Conservation (phyloP, 2,797 vertebrate species). For the Enteromius afrohamiltoni region DNA sequence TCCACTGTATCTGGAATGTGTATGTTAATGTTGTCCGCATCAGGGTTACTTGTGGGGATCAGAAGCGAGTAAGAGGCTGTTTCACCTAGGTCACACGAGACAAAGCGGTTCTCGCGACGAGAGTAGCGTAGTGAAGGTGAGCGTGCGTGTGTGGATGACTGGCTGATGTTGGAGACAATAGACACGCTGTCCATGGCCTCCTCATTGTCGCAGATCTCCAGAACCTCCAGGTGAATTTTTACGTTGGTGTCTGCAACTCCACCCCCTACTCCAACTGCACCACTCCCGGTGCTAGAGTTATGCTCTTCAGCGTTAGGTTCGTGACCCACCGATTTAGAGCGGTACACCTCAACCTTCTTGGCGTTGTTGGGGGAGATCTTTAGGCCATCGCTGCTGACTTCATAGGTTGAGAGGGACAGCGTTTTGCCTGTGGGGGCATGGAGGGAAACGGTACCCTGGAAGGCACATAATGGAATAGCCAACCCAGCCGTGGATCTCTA, state of each 20-base stretch:
- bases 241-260: constrained; percentile 87
- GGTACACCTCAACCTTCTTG: constrained; percentile 94
- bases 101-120: constrained; percentile 92
- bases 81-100: constrained; percentile 94
- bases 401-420: constrained; percentile 94
- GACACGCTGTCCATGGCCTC: constrained; percentile 97
- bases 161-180: constrained; percentile 97
- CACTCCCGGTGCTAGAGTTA: constrained; percentile 64
- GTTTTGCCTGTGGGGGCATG: constrained; percentile 95
- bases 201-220: constrained; percentile 96
- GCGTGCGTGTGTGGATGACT: constrained; percentile 90
- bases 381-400: constrained; percentile 93
- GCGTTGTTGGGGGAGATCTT: constrained; percentile 83
- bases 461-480: constrained; percentile 91
- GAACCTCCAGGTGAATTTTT: constrained; percentile 96
- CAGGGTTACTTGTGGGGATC: constrained; percentile 86
- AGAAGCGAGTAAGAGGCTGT: constrained; percentile 95
- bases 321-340: constrained; percentile 96
- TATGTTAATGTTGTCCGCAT: constrained; percentile 89
- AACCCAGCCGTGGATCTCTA: constrained; percentile 86
- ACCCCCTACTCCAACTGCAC: constrained; percentile 53
- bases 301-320: constrained; percentile 88
- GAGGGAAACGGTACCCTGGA: constrained; percentile 95
- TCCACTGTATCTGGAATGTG: constrained; percentile 97
- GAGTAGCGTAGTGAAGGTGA: constrained; percentile 96